Evolutionary conservation across 2,888 invertebrate species (phyloP).

Genomic region (Linnaemya tessellans): DNA sequence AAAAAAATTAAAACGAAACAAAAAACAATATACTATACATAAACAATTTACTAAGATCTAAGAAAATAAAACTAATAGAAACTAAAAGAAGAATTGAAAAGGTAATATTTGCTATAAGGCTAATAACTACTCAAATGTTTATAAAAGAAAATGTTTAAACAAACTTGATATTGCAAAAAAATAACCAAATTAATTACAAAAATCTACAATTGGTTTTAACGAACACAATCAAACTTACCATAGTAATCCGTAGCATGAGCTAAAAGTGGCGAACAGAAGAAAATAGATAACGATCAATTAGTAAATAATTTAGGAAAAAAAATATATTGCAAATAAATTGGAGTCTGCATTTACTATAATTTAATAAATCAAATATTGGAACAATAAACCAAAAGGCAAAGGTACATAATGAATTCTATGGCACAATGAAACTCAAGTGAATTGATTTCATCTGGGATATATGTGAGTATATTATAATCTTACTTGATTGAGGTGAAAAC

Average conservation of each 20-base stretch:
- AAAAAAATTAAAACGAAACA: slow-evolving; percentile 73
- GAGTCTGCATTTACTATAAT: slow-evolving; percentile 31
- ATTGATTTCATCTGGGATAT: too few relatives aligned
- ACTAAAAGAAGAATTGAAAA: slow-evolving; percentile 78
- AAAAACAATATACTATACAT: slow-evolving; percentile 66
- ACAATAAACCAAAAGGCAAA: slow-evolving; percentile 54
- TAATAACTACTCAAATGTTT: slow-evolving; percentile 49
- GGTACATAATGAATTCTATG: background rate
- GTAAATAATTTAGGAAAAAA: slow-evolving; percentile 48
- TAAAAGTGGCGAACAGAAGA: slow-evolving; percentile 83
- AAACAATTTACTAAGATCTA: slow-evolving; percentile 59
- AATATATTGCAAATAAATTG: slow-evolving; percentile 42
- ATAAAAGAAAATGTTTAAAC: slow-evolving; percentile 59
- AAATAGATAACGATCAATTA: slow-evolving; percentile 75
- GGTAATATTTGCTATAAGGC: slow-evolving; percentile 53
- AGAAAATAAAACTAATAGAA: slow-evolving; percentile 48
- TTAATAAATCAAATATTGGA: slow-evolving; percentile 37
- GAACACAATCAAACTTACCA: slow-evolving; percentile 94
- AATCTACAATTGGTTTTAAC: slow-evolving; percentile 82
- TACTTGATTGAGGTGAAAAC: too few relatives aligned
- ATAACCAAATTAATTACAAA: slow-evolving; percentile 75
- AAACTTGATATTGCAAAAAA: slow-evolving; percentile 60
- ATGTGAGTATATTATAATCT: too few relatives aligned
- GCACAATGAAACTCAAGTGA: background rate
- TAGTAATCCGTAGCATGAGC: slow-evolving; percentile 99